Base-by-base conservation (phyloP, 2,888 invertebrate genomes). In the Dryocosmus kuriphilus region DNA sequence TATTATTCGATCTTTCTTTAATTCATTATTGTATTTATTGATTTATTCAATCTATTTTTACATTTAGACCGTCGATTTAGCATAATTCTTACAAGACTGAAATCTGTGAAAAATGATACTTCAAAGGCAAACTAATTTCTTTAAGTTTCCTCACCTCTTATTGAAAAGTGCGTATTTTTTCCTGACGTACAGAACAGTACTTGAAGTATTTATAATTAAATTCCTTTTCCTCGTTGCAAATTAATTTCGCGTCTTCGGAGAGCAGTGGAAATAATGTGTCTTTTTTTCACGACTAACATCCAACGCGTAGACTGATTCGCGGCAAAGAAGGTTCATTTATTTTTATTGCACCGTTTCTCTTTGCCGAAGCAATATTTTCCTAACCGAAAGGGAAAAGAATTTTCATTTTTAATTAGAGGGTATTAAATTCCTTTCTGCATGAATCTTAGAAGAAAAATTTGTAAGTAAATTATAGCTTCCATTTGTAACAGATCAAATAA, bases 351-450 rank as follows among this genome's bases (percentile, higher is more conserved):
- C 19, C 41, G 16, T 67, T 67, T 67, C 27, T 46, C 30, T 67
- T 46, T 67, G 46, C 46, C 46, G 11, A 46, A 67, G 67, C 46
- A 67, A 67, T 67, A 67, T 67, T 67, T 67, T 67, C 41, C 8
- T 19, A 8, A 35, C 1, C 6, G 38, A 19, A 27, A 27, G 16
- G 14, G 30, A 4, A 67, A 8, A 24, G n/a, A 41, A 51, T 19
- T 22, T 22, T 11, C 3, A 55, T 55, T 55, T 55, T 55, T 22
- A 22, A 55, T 55, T 22, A 22, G 1, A 55, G 1, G n/a, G 7
- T 9, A 22, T 19, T 19, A 46, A 46, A 46, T 55, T 55, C 7
- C 2, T 55, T n/a, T 22, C 22, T 22, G 9, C 55, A 4, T 22
- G 22, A 55, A 55, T 4, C 9, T 11, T 3, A 4, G 1, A 3